A percentile compares a stretch with the other conserved stretches of the same genome.
Conservation (phyloP, 2,888 invertebrate species). For the Monochamus alternatus region DNA sequence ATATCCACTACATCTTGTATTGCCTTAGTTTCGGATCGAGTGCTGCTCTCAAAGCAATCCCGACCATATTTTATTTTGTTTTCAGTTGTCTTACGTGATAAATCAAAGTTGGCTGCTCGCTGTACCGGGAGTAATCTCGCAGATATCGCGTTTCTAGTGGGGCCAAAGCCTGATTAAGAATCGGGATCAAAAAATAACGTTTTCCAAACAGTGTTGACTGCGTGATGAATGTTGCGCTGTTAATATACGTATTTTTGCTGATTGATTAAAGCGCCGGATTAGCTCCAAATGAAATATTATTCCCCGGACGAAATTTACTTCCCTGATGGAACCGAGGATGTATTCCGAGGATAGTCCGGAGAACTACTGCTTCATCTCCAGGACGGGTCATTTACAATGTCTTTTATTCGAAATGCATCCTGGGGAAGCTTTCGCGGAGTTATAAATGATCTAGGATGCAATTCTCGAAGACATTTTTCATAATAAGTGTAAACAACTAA, state of each 20-base stretch:
- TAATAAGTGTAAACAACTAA: too few relatives aligned
- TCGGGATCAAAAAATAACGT: conserved; percentile 10
- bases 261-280: conserved; percentile 4
- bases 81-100: conserved; percentile 13
- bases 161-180: conserved; percentile 7
- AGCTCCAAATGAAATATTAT: conserved; percentile 13
- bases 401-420: not conserved
- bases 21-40: not conserved
- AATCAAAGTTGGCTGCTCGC: conserved; percentile 10
- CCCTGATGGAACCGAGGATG: not conserved
- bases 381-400: conserved; percentile 3
- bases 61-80: conserved; percentile 7
- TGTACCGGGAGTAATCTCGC: not conserved
- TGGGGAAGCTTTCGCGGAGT: not conserved
- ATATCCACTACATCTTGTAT: conserved; percentile 3
- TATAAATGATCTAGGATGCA: too few relatives aligned
- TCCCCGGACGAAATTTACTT: not conserved
- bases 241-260: conserved; percentile 13
- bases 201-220: conserved; percentile 8
- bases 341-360: not conserved
- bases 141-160: conserved; percentile 5
- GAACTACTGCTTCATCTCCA: conserved; percentile 2
- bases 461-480: too few relatives aligned
- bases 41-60: conserved; percentile 5
- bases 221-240: conserved; percentile 10